Conservation (phyloP, 1,140 invertebrate genomes). For the Bombus consobrinus region DNA sequence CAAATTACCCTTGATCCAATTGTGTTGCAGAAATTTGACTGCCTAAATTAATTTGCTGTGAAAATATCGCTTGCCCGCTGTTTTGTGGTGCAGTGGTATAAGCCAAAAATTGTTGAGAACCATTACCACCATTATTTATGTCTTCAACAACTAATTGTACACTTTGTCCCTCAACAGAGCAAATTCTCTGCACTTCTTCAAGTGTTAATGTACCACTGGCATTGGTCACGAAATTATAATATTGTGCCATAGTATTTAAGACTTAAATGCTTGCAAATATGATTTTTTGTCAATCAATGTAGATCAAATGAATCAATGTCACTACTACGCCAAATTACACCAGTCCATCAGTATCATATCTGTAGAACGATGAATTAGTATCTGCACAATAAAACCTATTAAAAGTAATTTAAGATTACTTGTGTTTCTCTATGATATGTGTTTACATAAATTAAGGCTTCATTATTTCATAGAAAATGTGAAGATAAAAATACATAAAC, state of each 20-base stretch:
- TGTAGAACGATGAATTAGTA: conserved; percentile 66
- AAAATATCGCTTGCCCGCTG: conserved; percentile 73
- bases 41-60: conserved; percentile 75
- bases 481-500: conserved; percentile 26
- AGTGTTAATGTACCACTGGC: conserved; percentile 76
- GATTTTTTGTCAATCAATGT: conserved; percentile 63
- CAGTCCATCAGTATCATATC: conserved; percentile 74
- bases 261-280: conserved; percentile 60
- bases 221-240: conserved; percentile 79
- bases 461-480: conserved; percentile 21
- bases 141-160: conserved; percentile 78
- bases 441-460: neutral
- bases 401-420: conserved; percentile 66
- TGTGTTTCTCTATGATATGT: conserved; percentile 17
- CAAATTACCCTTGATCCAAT: conserved; percentile 79
- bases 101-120: conserved; percentile 72
- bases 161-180: conserved; percentile 75
- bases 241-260: conserved; percentile 80
- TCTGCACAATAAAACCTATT: conserved; percentile 71
- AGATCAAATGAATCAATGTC: conserved; percentile 54
- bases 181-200: conserved; percentile 76
- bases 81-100: conserved; percentile 73
- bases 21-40: conserved; percentile 70
- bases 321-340: conserved; percentile 67
- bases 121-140: conserved; percentile 74